Conservation (phyloP, 2,797 vertebrate species). For the Gymnocypris eckloni region DNA sequence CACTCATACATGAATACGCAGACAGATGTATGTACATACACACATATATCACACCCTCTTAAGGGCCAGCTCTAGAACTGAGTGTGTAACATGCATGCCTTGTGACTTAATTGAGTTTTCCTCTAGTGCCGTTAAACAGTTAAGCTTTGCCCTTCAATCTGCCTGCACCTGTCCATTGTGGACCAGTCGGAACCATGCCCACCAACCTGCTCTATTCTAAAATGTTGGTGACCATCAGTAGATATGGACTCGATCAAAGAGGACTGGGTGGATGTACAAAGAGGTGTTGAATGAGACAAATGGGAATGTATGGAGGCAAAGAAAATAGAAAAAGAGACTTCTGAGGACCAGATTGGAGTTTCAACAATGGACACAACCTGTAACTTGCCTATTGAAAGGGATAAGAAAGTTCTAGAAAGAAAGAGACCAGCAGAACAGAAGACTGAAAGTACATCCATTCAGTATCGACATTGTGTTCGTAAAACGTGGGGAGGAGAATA, state of each 20-base stretch:
- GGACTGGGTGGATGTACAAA: constrained; percentile 38
- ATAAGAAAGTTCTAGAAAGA: constrained; percentile 32
- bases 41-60: constrained; percentile 57
- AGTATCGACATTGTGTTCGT: not conserved
- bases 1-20: constrained; percentile 46
- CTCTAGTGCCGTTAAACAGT: constrained; percentile 77
- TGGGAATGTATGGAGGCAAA: not conserved
- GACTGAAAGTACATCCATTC: constrained; percentile 25
- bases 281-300: constrained; percentile 12
- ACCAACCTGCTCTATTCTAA: constrained; percentile 32
- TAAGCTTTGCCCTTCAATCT: constrained; percentile 76
- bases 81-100: constrained; percentile 83
- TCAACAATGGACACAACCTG: constrained; percentile 25
- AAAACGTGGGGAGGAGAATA: constrained; percentile 48
- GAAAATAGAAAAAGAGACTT: constrained; percentile 17
- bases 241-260: not conserved
- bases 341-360: not conserved
- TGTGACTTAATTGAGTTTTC: constrained; percentile 78
- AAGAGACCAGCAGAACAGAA: not conserved
- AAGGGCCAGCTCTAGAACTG: constrained; percentile 69
- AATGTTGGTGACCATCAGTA: constrained; percentile 19
- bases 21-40: constrained; percentile 55
- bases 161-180: constrained; percentile 64
- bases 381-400: not conserved
- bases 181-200: constrained; percentile 57